Evolutionary conservation across 2,888 invertebrate species (phyloP), one percentile per base, ranked within the genome.

Genomic region (Microctonus aethiopoides): DNA sequence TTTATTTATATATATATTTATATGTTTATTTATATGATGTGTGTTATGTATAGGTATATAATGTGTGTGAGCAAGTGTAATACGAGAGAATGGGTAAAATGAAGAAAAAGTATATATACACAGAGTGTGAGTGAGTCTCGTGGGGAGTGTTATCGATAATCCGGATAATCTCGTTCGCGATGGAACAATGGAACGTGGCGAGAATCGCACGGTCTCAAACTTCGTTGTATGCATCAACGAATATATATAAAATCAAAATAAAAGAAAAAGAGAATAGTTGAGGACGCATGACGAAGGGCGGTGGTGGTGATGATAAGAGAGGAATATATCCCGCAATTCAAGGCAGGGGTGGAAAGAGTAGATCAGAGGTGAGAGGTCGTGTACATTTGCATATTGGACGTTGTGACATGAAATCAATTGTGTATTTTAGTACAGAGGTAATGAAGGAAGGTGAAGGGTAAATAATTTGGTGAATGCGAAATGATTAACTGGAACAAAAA

Each of bases 161-260:
- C 75, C 74, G 74, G 74, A 75, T 75, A 74, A 75, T 74, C 75
- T 75, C 69, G 68, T 75, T 72, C 71, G 71, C 68, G 73, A 75
- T 75, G 74, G 74, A 75, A 75, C 74, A 75, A 75, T 75, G 71
- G 74, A 73, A 75, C 66, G 73, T 68, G 64, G 71, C 66, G 60
- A 59, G 69, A 39, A 51, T 46, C 29, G 68, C 29, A 57, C 66
- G 61, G 41, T 56, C 64, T 54, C 70, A 36, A 65, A 76, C 46
- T 46, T 46, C 46, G 74, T 80, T 79, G 79, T 78, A 79, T 81
- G 76, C 81, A 77, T 79, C 65, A 66, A 76, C 41, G 66, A 56
- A 70, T 32, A 59, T 39, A 41, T 51, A 7, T 7, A 29, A 5
- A 5, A 29, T 5, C 3, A 29, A 29, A 29, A 29, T 5, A 16